Evolutionary conservation across 2,797 vertebrate genomes (phyloP).

Genomic region (Kryptolebias ocellatus): DNA sequence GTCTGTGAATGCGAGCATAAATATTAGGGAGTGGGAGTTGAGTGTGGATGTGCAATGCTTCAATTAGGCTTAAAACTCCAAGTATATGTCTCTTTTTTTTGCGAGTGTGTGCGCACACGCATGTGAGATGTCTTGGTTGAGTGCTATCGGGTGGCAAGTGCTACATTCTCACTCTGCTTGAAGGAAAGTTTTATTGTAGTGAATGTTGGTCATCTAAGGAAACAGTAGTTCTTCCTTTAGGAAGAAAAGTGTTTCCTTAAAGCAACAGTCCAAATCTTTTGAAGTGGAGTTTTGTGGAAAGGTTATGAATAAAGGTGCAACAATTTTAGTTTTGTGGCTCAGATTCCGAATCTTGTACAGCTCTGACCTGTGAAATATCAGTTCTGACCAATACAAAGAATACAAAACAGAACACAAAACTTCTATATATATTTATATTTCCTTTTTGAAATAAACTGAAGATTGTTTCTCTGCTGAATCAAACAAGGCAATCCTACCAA

Average conservation of each 20-base stretch:
- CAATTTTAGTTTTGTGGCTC: no score
- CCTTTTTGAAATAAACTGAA: no score
- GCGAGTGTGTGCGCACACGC: background rate
- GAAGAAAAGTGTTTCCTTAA: slow-evolving; percentile 24
- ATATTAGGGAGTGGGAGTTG: background rate
- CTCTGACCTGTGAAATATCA: no score
- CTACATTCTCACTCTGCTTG: slow-evolving; percentile 40
- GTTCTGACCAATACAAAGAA: no score
- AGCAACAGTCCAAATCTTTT: no score
- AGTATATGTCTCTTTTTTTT: slow-evolving; percentile 1
- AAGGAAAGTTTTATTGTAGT: slow-evolving; percentile 45
- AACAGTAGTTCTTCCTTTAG: slow-evolving; percentile 20
- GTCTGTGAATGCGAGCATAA: slow-evolving; percentile 1
- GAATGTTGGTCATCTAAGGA: slow-evolving; percentile 48
- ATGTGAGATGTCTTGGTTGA: slow-evolving; percentile 50
- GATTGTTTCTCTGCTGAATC: no score
- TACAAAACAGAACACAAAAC: no score
- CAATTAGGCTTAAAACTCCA: slow-evolving; percentile 8
- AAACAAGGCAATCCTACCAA: no score
- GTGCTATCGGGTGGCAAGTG: slow-evolving; percentile 76
- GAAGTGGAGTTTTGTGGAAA: no score
- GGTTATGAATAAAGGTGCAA: no score
- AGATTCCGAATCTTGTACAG: no score
- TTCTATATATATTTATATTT: no score
- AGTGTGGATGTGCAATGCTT: background rate